Evolutionary conservation across 2,797 vertebrate genomes (phyloP).

Genomic region (Bryconaethiops microstoma): DNA sequence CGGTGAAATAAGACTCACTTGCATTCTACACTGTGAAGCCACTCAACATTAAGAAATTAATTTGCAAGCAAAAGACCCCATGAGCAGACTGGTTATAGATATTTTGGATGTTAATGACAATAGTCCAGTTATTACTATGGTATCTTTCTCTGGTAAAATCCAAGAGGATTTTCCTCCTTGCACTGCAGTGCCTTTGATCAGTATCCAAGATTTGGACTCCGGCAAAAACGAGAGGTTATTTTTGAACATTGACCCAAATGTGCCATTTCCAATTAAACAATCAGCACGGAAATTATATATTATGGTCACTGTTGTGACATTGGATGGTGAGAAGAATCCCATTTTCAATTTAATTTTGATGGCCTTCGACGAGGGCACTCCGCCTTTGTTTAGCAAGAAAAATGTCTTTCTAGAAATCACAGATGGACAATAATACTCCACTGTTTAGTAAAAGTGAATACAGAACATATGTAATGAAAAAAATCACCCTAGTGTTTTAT

Average conservation of each 20-base stretch:
- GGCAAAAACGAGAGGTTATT: slow-evolving; percentile 58
- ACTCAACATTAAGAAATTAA: slow-evolving; percentile 64
- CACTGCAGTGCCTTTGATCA: slow-evolving; percentile 56
- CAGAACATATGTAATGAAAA: slow-evolving; percentile 65
- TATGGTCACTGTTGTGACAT: slow-evolving; percentile 39
- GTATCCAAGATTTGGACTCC: slow-evolving; percentile 66
- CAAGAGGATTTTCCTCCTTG: slow-evolving; percentile 53
- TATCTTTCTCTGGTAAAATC: slow-evolving; percentile 61
- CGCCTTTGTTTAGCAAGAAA: slow-evolving; percentile 62
- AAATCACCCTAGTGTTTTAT: slow-evolving; percentile 63
- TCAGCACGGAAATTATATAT: slow-evolving; percentile 57
- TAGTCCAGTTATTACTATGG: slow-evolving; percentile 64
- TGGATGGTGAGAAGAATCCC: slow-evolving; percentile 61
- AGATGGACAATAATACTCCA: slow-evolving; percentile 63
- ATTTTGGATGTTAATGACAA: slow-evolving; percentile 46
- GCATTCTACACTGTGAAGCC: slow-evolving; percentile 64
- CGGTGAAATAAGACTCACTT: slow-evolving; percentile 58
- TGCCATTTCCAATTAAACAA: slow-evolving; percentile 59
- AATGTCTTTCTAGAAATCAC: slow-evolving; percentile 62
- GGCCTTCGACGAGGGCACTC: slow-evolving; percentile 59
- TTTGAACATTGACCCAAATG: slow-evolving; percentile 54
- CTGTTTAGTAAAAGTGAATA: slow-evolving; percentile 63
- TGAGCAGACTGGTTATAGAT: slow-evolving; percentile 34
- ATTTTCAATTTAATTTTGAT: slow-evolving; percentile 47
- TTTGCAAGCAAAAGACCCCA: slow-evolving; percentile 71